Evolutionary conservation across 2,888 invertebrate species (phyloP).

Genomic region (Sinelater perroti): DNA sequence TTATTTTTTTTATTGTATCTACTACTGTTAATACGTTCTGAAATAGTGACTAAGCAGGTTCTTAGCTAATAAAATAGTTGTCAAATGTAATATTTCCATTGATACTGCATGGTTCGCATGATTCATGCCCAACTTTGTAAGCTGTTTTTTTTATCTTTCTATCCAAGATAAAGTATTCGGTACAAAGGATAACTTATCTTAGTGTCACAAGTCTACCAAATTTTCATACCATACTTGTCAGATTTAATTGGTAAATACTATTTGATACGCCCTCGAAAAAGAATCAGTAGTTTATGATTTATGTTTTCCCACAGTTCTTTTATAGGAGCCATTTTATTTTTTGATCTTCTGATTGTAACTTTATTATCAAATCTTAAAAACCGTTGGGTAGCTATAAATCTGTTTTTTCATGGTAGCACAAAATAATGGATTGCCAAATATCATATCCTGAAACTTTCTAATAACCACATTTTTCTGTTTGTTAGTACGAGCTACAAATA

Average conservation of each 20-base stretch:
- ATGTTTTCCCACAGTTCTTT: neutral
- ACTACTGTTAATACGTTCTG: neutral
- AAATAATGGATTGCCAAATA: slow-evolving; percentile 1
- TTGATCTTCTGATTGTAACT: neutral
- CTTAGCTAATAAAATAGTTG: neutral
- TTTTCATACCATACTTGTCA: slow-evolving; percentile 35
- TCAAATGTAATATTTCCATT: slow-evolving; percentile 1
- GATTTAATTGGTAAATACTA: slow-evolving; percentile 33
- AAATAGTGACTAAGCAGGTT: neutral
- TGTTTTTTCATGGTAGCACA: neutral
- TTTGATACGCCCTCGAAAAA: slow-evolving; percentile 1
- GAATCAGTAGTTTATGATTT: neutral
- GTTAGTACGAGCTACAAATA: too few relatives aligned
- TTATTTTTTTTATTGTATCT: neutral
- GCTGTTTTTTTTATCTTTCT: slow-evolving; percentile 8
- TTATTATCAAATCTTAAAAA: neutral
- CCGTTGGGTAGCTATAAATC: neutral
- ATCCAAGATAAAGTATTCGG: slow-evolving; percentile 2
- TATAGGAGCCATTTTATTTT: neutral
- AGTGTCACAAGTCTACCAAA: slow-evolving; percentile 21
- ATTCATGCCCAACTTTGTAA: slow-evolving; percentile 4
- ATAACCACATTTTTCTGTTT: too few relatives aligned
- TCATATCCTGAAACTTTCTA: neutral
- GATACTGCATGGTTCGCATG: slow-evolving; percentile 13
- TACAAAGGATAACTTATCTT: slow-evolving; percentile 12